Percentiles rank a stretch among this genome's conserved stretches.
Conservation (phyloP, 2,113 vertebrate genomes). For the Galemys pyrenaicus region DNA sequence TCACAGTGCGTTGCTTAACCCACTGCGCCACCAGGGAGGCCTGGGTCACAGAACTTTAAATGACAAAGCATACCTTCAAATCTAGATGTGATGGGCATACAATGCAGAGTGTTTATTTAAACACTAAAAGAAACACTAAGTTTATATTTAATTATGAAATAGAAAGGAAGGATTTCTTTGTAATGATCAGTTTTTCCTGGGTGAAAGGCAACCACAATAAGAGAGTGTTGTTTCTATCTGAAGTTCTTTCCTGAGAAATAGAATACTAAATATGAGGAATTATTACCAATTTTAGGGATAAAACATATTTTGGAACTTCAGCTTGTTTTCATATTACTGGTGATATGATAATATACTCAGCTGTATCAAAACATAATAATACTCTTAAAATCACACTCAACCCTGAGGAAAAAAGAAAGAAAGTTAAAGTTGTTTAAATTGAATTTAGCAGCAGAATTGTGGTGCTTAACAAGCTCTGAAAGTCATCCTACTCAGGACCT, state of each 20-base stretch:
- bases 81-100: background rate
- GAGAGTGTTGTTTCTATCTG: background rate
- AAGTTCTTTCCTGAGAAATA: slow-evolving; percentile 27
- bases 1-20: too few species aligned
- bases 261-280: slow-evolving; percentile 1
- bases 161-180: background rate
- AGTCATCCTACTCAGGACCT: slow-evolving; percentile 51
- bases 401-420: background rate
- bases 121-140: background rate
- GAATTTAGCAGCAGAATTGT: background rate
- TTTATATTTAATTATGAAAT: slow-evolving; percentile 16
- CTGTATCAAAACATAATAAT: slow-evolving; percentile 49
- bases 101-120: background rate
- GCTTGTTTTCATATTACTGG: slow-evolving; percentile 28
- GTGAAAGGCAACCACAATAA: background rate
- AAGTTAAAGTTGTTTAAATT: slow-evolving; percentile 50
- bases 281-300: background rate
- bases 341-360: slow-evolving; percentile 44
- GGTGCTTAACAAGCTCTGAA: slow-evolving; percentile 65
- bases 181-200: background rate
- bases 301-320: slow-evolving; percentile 38
- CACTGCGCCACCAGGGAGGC: too few species aligned
- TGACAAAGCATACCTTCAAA: background rate
- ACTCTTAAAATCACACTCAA: slow-evolving; percentile 48
- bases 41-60: background rate